phyloP scores from a whole-genome alignment of 2,888 invertebrate species.

The Rambutsinella grinnellia region DNA sequence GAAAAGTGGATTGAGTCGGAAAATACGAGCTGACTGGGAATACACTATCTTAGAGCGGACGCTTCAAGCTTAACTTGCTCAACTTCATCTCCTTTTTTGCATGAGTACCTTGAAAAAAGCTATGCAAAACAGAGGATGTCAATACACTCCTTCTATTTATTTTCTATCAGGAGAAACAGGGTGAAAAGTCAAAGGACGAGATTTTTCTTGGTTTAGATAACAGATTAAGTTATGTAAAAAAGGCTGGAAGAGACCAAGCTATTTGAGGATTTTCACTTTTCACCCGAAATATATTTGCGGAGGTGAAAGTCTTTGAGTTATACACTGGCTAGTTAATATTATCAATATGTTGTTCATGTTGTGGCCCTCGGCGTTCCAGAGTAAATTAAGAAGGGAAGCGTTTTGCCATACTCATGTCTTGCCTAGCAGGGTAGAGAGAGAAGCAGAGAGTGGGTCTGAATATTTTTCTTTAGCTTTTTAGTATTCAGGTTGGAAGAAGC shows the following conservation, averaged over 20 bases:
- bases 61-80: not conserved
- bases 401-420: not conserved
- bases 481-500: conserved; percentile 20
- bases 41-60: conserved; percentile 14
- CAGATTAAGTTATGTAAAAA: not conserved
- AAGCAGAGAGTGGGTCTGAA: conserved; percentile 2
- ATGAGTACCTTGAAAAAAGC: conserved; percentile 15
- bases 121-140: not conserved
- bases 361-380: not conserved
- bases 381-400: conserved; percentile 40
- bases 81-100: conserved; percentile 20
- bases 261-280: not conserved
- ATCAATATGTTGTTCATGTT: not conserved
- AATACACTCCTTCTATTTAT: not conserved
- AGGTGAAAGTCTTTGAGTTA: conserved; percentile 32
- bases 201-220: not conserved
- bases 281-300: conserved; percentile 33
- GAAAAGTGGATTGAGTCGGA: conserved; percentile 50
- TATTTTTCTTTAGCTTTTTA: conserved; percentile 27
- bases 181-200: conserved; percentile 18
- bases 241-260: not conserved
- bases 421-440: not conserved
- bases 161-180: not conserved
- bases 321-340: not conserved
- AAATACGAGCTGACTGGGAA: conserved; percentile 54